A percentile compares a stretch with the other conserved stretches of the same genome.
These are phyloP conservation scores for Icerya purchasi DNA, from an alignment of 2,888 invertebrate genomes.

Conservation along the genomic window DNA sequence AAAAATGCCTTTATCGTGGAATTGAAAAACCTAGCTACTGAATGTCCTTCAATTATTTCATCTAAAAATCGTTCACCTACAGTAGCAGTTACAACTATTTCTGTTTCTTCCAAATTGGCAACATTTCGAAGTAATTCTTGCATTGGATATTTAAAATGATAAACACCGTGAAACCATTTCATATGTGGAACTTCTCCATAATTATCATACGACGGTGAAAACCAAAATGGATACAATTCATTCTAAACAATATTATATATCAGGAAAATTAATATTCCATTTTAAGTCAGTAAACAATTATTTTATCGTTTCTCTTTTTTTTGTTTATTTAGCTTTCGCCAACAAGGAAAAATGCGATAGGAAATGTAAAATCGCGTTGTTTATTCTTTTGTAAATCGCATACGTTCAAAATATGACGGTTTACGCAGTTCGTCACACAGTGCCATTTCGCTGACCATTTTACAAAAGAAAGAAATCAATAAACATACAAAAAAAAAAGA, in stretches of 20 bases:
- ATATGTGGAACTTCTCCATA: constrained; percentile 35
- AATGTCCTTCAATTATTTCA: constrained; percentile 65
- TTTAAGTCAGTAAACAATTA: no score
- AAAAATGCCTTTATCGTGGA: constrained; percentile 63
- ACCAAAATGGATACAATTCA: constrained; percentile 64
- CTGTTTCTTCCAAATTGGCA: constrained; percentile 48
- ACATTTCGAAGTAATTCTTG: constrained; percentile 46
- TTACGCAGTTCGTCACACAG: no score
- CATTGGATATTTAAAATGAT: constrained; percentile 70
- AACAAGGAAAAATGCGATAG: constrained; percentile 14
- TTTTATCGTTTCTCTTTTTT: no score
- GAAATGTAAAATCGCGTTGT: no score
- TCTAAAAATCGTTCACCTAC: constrained; percentile 73
- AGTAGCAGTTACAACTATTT: constrained; percentile 60
- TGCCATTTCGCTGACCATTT: no score
- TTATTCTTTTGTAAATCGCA: no score
- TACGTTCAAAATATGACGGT: no score
- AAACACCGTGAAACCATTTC: constrained; percentile 68
- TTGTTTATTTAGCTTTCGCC: not conserved
- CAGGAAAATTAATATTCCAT: constrained; percentile 1
- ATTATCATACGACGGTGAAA: constrained; percentile 32
- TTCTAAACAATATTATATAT: constrained; percentile 29
- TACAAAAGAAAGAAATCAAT: no score
- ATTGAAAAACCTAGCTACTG: constrained; percentile 68
- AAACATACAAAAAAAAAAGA: no score